Evolutionary conservation across 2,888 invertebrate species (phyloP), one percentile per base, ranked within the genome.

Genomic region (Rhagophthalmus giganteus): DNA sequence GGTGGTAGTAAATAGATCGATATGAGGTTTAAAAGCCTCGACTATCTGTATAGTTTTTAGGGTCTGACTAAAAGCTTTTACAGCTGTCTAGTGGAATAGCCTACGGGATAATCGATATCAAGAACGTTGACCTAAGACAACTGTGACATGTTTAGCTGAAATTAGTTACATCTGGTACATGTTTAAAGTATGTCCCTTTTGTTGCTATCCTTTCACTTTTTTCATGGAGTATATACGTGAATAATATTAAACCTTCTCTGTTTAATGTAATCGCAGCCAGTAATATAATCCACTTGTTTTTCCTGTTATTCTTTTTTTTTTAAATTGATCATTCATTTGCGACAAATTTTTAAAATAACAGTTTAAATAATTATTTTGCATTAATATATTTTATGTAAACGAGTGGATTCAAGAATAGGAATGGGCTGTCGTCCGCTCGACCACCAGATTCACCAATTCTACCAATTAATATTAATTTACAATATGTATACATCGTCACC

Each of bases 91-190:
- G 20, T 12, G 12, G 7, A 27, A 6, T 26, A 3, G 38, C 27
- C 38, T 38, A 27, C 13, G 8, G 27, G 27, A 41, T 20, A 38
- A 37, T 37, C 30, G 10, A 37, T 45, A 20, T 12, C n/a, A 24
- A 10, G 40, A 35, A 28, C 45, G 20, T 45, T 45, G 45, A 45
- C 45, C 45, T 37, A 24, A 24, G 45, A 45, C 45, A 37, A 37
- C 16, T 7, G 20, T 20, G 20, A 20, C 20, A 20, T 20, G 20
- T 7, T 5, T 20, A 20, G 20, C 20, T 20, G 3, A 20, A 20
- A 20, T 20, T 20, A 20, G 20, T 7, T 20, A 3, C 20, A 20
- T 20, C 20, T 20, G 7, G 7, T 20, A 7, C 7, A n/a, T n/a
- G n/a, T 20, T 7, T 20, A 20, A 3, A 20, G 20, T 20, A 5